Conservation (phyloP, 2,113 vertebrate genomes). For the Actenoides lindsayi region DNA sequence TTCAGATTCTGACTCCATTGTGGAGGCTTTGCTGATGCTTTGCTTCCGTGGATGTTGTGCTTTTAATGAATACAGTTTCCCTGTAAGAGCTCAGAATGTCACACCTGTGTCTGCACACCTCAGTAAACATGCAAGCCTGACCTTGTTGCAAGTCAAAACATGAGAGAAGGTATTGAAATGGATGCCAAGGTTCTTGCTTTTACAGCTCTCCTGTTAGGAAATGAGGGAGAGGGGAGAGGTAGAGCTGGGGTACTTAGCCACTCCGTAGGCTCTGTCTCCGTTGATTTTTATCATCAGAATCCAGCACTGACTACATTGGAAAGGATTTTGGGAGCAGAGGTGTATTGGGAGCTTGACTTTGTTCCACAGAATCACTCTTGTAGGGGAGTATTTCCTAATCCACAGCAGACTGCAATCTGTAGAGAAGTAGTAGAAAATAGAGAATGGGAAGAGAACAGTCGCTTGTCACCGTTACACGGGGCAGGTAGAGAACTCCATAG, state of each 20-base stretch:
- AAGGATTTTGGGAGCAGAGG: not conserved
- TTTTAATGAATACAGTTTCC: not conserved
- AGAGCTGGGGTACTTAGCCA: not conserved
- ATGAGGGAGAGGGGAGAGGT: not conserved
- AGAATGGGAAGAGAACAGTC: not conserved
- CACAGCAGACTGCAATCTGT: not conserved
- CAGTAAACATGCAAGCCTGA: not conserved
- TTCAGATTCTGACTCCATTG: not conserved
- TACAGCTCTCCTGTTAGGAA: not conserved
- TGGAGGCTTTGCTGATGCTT: not conserved
- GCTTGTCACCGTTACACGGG: not conserved
- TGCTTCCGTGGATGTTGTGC: not conserved
- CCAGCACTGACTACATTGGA: not conserved
- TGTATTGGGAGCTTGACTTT: not conserved
- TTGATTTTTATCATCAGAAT: not conserved
- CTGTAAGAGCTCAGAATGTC: not conserved
- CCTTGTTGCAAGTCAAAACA: not conserved
- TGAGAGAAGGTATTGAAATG: not conserved
- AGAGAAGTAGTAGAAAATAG: not conserved
- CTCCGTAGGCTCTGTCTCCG: not conserved
- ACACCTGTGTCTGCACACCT: not conserved
- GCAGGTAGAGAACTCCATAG: not conserved
- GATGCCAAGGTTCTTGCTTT: not conserved
- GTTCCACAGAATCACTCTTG: not conserved
- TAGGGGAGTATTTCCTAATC: not conserved